phyloP scores from a whole-genome alignment of 2,888 invertebrate genomes.

The Coelogynopora nodosa region DNA sequence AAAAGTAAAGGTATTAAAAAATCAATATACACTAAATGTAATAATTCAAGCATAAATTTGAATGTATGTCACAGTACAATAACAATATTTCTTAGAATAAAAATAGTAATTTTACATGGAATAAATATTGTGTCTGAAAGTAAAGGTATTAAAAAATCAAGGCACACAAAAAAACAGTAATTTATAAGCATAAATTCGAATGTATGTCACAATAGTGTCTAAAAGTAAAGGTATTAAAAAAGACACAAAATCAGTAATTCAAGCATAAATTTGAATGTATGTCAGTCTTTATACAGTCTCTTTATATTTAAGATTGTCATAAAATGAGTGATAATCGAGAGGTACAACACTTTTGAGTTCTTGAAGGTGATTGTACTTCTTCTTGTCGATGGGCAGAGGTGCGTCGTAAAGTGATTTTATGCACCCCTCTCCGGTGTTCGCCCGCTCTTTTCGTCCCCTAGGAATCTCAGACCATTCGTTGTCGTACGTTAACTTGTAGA shows the following conservation, averaged over 20 bases:
- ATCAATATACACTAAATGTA: not conserved
- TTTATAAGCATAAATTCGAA: not conserved
- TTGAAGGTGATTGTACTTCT: not conserved
- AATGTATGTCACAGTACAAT: not conserved
- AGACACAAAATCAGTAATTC: not conserved
- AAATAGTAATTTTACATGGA: not conserved
- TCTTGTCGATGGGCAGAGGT: not conserved
- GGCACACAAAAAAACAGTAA: not conserved
- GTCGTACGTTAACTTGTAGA: not conserved
- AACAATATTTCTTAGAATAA: not conserved
- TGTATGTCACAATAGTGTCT: not conserved
- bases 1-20: not conserved
- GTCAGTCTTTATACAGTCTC: not conserved
- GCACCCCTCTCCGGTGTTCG: not conserved
- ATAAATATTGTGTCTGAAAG: not conserved
- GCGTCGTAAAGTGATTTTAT: not conserved
- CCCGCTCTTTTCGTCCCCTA: not conserved
- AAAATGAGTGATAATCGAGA: not conserved
- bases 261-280: not conserved
- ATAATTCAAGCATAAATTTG: not conserved
- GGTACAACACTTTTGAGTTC: not conserved
- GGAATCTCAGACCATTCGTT: conserved; percentile 25
- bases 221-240: not conserved
- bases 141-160: not conserved
- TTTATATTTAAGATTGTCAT: not conserved